Base-by-base conservation (phyloP, 2,888 invertebrate species). In the Cheilosia vulpina region DNA sequence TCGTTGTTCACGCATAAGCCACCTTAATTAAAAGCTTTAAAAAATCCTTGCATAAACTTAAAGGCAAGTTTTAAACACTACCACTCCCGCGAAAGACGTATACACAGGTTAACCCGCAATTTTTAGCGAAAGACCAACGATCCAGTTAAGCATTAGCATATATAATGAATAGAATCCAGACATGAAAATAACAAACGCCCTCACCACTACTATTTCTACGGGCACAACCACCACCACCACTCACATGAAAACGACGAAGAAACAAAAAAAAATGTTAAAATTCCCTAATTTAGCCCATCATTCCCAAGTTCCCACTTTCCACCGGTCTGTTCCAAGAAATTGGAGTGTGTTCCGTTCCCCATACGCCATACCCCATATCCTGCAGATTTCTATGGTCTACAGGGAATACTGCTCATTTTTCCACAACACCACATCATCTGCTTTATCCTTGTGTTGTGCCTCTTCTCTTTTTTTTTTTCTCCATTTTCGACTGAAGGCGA, bases 391-490 rank as follows among this genome's bases (percentile, higher is more conserved):
- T 31, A 50, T 7, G 7, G 58, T 58, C 66, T 50, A 24, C 13
- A 52, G 66, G 66, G 58, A 78, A 73, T 62, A 63, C 55, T 73
- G 66, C 60, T 78, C 62, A 83, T 83, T 83, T 75, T 55, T 43
- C 7, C 24, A 31, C 7, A 24, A 43, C 53, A 13, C 47, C 57
- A 72, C 45, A 73, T 73, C 78, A 68, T 63, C 73, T 24, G 53
- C 66, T 71, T 71, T 77, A 77, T 62, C 43, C 52, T 34, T 68
- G 21, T 68, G 43, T 43, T 53, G 45, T 82, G 41, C 55, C 15
- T 69, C 60, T 47, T 43, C 27, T 41, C 41, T 38, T 27, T 17
- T 15, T 5, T 53, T 52, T 65, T 34, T 60, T n/a, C 21, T 73
- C 13, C 21, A n/a, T 50, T 19, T 66, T 71, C 13, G 52, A 21